Evolutionary conservation across 2,888 invertebrate genomes (phyloP), one percentile per base, ranked within the genome.

Genomic region (Tenodera sinensis): DNA sequence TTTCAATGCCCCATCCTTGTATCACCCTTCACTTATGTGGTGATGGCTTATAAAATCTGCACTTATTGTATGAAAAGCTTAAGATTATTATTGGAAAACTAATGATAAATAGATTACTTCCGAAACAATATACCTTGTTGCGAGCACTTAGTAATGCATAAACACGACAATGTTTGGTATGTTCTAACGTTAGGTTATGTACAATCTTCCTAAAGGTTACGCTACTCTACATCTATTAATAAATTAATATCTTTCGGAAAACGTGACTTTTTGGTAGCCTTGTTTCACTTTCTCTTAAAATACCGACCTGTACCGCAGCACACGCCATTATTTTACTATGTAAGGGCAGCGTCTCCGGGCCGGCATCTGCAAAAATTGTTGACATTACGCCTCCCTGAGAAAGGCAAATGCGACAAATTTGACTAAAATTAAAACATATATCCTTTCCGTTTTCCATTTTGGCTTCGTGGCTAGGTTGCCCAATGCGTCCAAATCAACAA

Each of bases 331-430:
- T 94, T 93, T 94, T 94, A 84, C 94, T 94, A 92, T 94, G 94
- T 92, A 95, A 92, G 89, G 94, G 92, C 90, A 93, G 91, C 92
- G 94, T 92, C 88, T 94, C 94, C 91, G 94, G 94, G 91, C 94
- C 94, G 90, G 94, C 93, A 90, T 95, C 94, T 91, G 95, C 95
- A 92, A 95, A 96, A 92, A 96, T 95, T 88, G 96, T 95, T 91
- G 95, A 93, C 93, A 95, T 94, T 91, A 95, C 94, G 89, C 95
- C 94, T 92, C 95, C 95, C 92, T 95, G 95, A 91, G 94, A 94
- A 92, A 96, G 93, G 92, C 96, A 96, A 91, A 96, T 93, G 71
- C 96, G 95, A 93, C 96, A 96, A 89, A 96, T 94, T 88, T 91
- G 91, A 86, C 91, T 90, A 85, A 91, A 90, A 90, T 91, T 89